These are phyloP conservation scores for Mythimna lalbum DNA, from an alignment of 2,888 invertebrate genomes.

Conservation along the genomic window DNA sequence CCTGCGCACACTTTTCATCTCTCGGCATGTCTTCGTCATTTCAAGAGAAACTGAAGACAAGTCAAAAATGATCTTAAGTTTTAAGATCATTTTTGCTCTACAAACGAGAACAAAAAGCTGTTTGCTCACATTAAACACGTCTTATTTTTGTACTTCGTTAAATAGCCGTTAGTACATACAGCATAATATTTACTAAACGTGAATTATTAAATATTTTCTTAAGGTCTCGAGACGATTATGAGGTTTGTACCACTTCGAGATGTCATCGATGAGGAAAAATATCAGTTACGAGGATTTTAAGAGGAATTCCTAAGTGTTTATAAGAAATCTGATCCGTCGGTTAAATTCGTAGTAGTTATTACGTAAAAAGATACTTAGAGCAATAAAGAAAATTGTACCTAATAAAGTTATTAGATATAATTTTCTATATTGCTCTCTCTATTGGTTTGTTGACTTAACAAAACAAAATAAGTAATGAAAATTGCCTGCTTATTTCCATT, in stretches of 20 bases:
- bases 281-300: neutral
- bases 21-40: neutral
- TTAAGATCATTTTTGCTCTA: neutral
- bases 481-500: slow-evolving; percentile 16
- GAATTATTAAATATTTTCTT: slow-evolving; percentile 40
- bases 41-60: neutral
- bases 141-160: slow-evolving; percentile 27
- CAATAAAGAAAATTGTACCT: slow-evolving; percentile 36
- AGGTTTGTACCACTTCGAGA: slow-evolving; percentile 31
- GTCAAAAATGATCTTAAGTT: neutral
- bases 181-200: slow-evolving; percentile 42
- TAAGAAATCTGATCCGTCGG: slow-evolving; percentile 12
- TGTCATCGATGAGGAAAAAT: slow-evolving; percentile 29
- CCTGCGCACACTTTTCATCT: too few relatives aligned
- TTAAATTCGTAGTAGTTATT: slow-evolving; percentile 21
- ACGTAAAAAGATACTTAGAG: slow-evolving; percentile 29
- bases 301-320: slow-evolving; percentile 1
- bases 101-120: slow-evolving; percentile 15
- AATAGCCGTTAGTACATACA: slow-evolving; percentile 23
- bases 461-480: slow-evolving; percentile 33
- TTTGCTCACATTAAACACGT: slow-evolving; percentile 26
- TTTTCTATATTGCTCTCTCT: too few relatives aligned
- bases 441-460: too few relatives aligned
- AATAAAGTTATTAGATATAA: too few relatives aligned
- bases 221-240: slow-evolving; percentile 13